Evolutionary conservation across 2,113 vertebrate genomes (phyloP).

Genomic region (Mesitornis unicolor): DNA sequence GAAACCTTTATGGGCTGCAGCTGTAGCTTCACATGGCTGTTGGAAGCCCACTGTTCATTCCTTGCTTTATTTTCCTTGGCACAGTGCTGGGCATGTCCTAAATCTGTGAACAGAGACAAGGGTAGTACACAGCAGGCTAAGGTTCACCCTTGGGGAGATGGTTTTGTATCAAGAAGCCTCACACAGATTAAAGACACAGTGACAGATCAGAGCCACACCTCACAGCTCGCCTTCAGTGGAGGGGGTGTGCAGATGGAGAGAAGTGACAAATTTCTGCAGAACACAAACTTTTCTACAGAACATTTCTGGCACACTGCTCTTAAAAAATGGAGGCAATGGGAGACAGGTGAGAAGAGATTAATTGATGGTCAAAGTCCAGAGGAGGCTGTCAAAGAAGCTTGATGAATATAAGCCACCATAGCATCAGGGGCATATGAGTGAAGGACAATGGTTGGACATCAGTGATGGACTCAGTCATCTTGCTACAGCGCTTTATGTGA

Average conservation of each 20-base stretch:
- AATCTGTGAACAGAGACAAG: neutral
- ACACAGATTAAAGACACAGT: rapidly evolving
- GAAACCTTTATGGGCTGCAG: neutral
- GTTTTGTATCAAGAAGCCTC: neutral
- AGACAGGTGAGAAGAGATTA: neutral
- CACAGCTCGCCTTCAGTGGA: rapidly evolving
- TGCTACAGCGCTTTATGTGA: neutral
- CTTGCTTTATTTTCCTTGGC: neutral
- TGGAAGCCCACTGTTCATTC: neutral
- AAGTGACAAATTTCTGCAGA: neutral
- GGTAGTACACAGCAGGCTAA: neutral
- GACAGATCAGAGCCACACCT: neutral
- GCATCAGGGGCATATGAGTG: neutral
- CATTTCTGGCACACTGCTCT: neutral
- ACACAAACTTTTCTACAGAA: neutral
- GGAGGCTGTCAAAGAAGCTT: neutral
- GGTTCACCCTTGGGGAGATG: neutral
- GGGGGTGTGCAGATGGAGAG: rapidly evolving
- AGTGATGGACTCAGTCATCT: neutral
- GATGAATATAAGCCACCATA: neutral
- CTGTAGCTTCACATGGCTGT: neutral
- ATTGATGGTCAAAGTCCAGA: neutral
- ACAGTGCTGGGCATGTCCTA: neutral
- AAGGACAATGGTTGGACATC: too few relatives aligned
- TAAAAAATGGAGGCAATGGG: neutral